These are phyloP conservation scores for Aphelenchoides bicaudatus DNA, from an alignment of 2,888 invertebrate genomes.

Conservation along the genomic window DNA sequence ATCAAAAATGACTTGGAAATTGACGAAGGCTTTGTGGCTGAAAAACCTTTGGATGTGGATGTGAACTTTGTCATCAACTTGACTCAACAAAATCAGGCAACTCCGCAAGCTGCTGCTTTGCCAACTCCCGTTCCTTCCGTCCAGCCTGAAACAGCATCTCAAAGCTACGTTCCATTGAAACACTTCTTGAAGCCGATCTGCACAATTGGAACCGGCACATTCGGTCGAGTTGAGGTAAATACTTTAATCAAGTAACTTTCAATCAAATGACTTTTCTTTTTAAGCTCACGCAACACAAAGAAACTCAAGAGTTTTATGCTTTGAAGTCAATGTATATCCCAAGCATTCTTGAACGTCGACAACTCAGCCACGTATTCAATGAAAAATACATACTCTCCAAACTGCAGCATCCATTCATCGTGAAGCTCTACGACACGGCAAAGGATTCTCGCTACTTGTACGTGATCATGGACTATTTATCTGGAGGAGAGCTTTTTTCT, in stretches of 20 bases:
- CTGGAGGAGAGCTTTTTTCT: conserved; percentile 92
- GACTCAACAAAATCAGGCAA: conserved; percentile 13
- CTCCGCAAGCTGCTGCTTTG: background rate
- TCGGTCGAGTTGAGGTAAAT: background rate
- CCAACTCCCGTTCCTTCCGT: conserved; percentile 1
- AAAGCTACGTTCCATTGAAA: conserved; percentile 29
- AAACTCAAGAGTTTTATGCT: conserved; percentile 76
- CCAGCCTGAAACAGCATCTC: no score
- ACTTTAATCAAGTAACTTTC: conserved; percentile 13
- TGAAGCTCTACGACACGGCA: conserved; percentile 85
- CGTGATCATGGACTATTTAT: conserved; percentile 94
- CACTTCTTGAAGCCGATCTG: conserved; percentile 29
- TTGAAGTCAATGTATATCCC: conserved; percentile 89
- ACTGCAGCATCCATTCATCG: conserved; percentile 90
- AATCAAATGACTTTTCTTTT: conserved; percentile 16
- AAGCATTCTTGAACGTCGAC: conserved; percentile 82
- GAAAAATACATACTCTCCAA: conserved; percentile 82
- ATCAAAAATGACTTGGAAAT: background rate
- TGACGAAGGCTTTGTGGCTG: background rate
- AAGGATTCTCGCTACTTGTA: conserved; percentile 85
- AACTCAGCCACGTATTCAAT: conserved; percentile 94
- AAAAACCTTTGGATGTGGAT: conserved; percentile 2
- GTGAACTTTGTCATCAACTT: conserved; percentile 17
- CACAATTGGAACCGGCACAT: conserved; percentile 29
- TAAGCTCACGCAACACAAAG: conserved; percentile 60